Base-by-base conservation (phyloP, 2,113 vertebrate species). In the Lagopus muta region DNA sequence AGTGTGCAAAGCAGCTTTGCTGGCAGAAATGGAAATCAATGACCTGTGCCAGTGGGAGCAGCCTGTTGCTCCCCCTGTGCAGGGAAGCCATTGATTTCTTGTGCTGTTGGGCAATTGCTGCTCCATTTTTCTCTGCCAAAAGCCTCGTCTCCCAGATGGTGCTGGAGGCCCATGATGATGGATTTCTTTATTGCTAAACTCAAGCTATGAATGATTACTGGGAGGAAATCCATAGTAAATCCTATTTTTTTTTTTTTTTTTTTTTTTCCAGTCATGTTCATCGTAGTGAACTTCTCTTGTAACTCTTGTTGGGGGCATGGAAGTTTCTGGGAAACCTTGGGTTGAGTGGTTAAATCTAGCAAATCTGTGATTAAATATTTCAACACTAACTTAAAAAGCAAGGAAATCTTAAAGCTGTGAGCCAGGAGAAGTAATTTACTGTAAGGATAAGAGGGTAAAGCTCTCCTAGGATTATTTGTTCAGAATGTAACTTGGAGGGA, bases 281-380 rank as follows among this genome's bases (percentile, higher is more conserved):
- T 89, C 70, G 86, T 30, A 92, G 76, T 42, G 66, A 80, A 62
- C 78, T 92, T 80, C 50, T 81, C 7, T 61, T 89, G 69, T 94
- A 69, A 48, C 12, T 86, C 13, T 36, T 82, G 34, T 40, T 90
- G 61, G 36, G 72, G 72, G 20, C 34, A 69, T 45, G n/a, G 45
- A 93, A 80, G 43, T 32, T 92, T 96, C 57, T 92, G 82, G 86
- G 94, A 82, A 83, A 92, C 52, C 40, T 30, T 40, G 5, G 58
- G 61, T 64, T 79, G 42, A n/a, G 28, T 85, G 40, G n/a, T 72
- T 93, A 93, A 93, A 71, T 43, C 80, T 89, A 79, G 91, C 48
- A 95, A 91, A 94, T 97, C 91, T 94, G 64, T 81, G 90, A 86
- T 95, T 94, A 95, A 91, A 89, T 86, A 62, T 92, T 94, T 86